phyloP scores from a whole-genome alignment of 2,888 invertebrate species.

The Phlogophora meticulosa region DNA sequence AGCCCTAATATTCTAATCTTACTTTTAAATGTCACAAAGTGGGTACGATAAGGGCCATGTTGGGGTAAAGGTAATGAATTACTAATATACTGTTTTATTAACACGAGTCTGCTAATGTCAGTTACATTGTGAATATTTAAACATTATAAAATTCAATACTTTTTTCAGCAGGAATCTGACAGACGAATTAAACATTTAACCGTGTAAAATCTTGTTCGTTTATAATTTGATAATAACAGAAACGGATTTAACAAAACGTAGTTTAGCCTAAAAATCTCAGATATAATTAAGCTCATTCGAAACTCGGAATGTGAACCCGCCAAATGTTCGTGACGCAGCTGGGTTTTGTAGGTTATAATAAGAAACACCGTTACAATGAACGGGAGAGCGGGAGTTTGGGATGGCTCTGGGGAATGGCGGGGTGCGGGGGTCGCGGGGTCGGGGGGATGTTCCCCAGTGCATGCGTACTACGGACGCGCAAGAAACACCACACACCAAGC shows the following conservation, averaged over 20 bases:
- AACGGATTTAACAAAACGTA: background rate
- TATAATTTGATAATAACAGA: background rate
- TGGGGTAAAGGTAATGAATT: background rate
- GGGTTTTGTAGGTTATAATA: slow-evolving; percentile 76
- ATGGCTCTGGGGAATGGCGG: slow-evolving; percentile 69
- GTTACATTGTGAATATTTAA: background rate
- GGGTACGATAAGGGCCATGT: background rate
- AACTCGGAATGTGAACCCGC: slow-evolving; percentile 21
- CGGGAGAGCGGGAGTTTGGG: slow-evolving; percentile 72
- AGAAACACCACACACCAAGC: slow-evolving; percentile 39
- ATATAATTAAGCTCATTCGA: slow-evolving; percentile 5
- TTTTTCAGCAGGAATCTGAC: background rate
- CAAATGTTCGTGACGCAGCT: slow-evolving; percentile 48
- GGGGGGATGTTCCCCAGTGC: slow-evolving; percentile 53
- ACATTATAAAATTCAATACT: background rate
- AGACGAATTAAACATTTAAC: background rate
- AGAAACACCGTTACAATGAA: slow-evolving; percentile 80
- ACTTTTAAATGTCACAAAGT: background rate
- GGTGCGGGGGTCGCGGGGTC: slow-evolving; percentile 26
- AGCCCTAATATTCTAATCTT: slow-evolving; percentile 6
- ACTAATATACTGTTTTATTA: background rate
- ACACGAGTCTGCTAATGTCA: too few relatives aligned
- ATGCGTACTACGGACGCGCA: slow-evolving; percentile 60
- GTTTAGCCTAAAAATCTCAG: background rate
- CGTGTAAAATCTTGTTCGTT: background rate